phyloP scores from a whole-genome alignment of 2,113 vertebrate species.

The Platanista minor region DNA sequence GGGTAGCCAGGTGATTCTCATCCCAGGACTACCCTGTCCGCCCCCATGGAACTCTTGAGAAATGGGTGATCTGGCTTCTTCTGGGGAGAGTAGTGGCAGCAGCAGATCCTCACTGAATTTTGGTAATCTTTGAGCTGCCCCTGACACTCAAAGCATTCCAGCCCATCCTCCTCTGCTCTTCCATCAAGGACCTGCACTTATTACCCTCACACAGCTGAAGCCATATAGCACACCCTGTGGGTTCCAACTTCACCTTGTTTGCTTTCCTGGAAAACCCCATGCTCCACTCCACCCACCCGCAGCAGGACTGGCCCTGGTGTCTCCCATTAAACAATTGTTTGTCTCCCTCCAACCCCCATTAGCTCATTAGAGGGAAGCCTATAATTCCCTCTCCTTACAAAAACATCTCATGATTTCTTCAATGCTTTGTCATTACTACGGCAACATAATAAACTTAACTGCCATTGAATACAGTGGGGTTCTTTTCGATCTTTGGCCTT shows the following conservation, averaged over 20 bases:
- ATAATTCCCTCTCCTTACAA: neutral
- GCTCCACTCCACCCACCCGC: neutral
- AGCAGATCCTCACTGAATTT: fast-evolving
- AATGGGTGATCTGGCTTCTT: neutral
- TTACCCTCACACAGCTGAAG: neutral
- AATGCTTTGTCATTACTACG: neutral
- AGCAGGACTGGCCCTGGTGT: neutral
- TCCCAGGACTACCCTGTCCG: neutral
- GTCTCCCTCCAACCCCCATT: neutral
- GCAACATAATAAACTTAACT: neutral
- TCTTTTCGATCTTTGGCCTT: neutral
- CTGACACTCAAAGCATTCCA: neutral
- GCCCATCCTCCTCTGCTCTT: neutral
- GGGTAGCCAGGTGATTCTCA: neutral
- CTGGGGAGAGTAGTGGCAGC: neutral
- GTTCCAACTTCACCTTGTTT: neutral
- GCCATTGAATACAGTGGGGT: neutral
- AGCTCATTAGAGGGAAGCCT: neutral
- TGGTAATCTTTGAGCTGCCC: too few relatives aligned
- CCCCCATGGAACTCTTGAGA: neutral
- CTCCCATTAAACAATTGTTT: neutral
- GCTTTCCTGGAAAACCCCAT: neutral
- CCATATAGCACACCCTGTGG: neutral
- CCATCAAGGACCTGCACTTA: neutral
- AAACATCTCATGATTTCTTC: neutral